Conservation (phyloP, 2,113 vertebrate species). For the Nymphicus hollandicus region DNA sequence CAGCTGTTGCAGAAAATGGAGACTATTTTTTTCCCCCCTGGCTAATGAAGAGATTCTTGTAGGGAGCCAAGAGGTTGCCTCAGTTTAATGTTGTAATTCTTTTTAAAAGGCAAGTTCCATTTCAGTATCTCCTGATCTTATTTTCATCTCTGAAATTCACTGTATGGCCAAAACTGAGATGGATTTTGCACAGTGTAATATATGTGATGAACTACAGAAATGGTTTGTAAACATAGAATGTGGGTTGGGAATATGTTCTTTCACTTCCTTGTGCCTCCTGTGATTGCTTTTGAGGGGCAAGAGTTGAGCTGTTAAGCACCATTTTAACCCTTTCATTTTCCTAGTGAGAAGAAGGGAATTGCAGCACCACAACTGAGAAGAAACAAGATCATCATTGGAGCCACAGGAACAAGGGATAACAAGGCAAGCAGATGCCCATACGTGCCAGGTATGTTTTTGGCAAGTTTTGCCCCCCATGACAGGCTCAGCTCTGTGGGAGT, state of each 20-base stretch:
- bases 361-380: neutral
- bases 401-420: neutral
- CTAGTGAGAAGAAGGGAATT: neutral
- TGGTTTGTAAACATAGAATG: neutral
- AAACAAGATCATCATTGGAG: neutral
- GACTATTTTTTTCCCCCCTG: neutral
- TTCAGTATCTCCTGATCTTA: neutral
- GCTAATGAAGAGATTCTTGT: neutral
- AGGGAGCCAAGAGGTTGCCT: neutral
- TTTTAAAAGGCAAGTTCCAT: neutral
- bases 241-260: neutral
- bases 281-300: neutral
- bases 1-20: conserved; percentile 20
- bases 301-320: neutral
- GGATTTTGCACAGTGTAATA: neutral
- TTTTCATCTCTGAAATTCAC: neutral
- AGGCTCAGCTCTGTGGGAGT: neutral
- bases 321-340: neutral
- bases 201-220: neutral
- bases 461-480: rapidly evolving
- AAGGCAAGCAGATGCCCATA: neutral
- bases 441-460: neutral
- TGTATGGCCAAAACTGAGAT: neutral
- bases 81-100: neutral
- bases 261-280: neutral